These are phyloP conservation scores for Pocillopora damicornis DNA, from an alignment of 64 coral and sea anemone species.

Conservation along the genomic window DNA sequence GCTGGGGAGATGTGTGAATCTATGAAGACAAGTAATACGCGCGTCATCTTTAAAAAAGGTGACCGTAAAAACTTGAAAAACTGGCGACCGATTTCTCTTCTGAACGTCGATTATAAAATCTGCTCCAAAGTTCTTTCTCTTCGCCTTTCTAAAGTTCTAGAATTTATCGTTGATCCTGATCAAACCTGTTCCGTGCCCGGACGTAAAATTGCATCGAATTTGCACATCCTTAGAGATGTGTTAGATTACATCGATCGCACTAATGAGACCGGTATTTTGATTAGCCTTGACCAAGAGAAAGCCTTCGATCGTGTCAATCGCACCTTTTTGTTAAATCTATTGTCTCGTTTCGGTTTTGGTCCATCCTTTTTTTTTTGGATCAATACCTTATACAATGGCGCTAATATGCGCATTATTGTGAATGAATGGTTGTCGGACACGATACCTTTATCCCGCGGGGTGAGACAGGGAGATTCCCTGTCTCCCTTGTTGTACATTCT, in stretches of 20 bases:
- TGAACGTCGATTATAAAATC: conserved; percentile 30
- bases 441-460: not conserved
- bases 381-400: not conserved
- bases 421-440: not conserved
- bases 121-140: not conserved
- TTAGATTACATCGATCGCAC: not conserved
- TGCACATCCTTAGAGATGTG: not conserved
- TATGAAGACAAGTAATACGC: not conserved
- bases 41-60: not conserved
- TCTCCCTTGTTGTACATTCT: conserved; percentile 6
- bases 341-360: not conserved
- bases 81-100: conserved; percentile 23
- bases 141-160: not conserved
- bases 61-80: conserved; percentile 5
- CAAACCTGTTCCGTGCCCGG: conserved; percentile 10
- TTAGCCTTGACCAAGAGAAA: conserved; percentile 29
- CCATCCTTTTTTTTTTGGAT: not conserved
- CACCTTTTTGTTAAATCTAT: not conserved
- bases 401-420: not conserved
- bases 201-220: not conserved
- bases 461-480: conserved; percentile 5
- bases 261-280: not conserved
- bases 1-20: not conserved
- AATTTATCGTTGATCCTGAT: not conserved
- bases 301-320: conserved; percentile 13